Evolutionary conservation across 2,888 invertebrate genomes (phyloP), one percentile per base, ranked within the genome.

Genomic region (Peribatodes rhomboidaria): DNA sequence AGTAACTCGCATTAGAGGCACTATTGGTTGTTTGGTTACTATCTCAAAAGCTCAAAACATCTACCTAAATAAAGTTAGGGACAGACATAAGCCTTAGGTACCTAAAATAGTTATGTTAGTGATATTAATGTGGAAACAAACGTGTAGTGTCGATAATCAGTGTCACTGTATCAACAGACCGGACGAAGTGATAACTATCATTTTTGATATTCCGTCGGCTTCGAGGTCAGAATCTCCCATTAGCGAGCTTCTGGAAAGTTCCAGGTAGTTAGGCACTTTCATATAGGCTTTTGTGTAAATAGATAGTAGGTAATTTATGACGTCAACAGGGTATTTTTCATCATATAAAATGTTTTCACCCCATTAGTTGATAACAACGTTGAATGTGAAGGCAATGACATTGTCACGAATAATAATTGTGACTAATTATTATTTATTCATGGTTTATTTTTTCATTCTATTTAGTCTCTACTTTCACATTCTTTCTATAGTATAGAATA

Each of bases 71-170:
- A n/a, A n/a, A 11, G 18, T 10, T 18, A 35, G 18, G 50, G 37
- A 37, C n/a, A 46, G 8, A 20, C 4, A 8, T 7, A 6, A 18
- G 35, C 1, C 14, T 27, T 53, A 39, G 22, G 27, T 27, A n/a
- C n/a, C n/a, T 53, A 39, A 53, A 55, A 55, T 42, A 42, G 44
- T n/a, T n/a, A n/a, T 35, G 18, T 13, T 44, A 44, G 18, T 35
- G 50, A 35, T 20, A 18, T 18, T 50, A 50, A 50, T 20, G 6
- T 44, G 70, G 70, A 74, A n/a, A n/a, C n/a, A 74, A 74, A 67
- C 65, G 72, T 72, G 74, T 76, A 71, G 72, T 76, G 72, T 67
- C 76, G 76, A 75, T 82, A 82, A 85, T 81, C 70, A 78, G 77
- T 74, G 74, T 75, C 75, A 79, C 69, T 69, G 61, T 65, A 7